Percentiles rank a stretch among this genome's conserved stretches.
phyloP scores from a whole-genome alignment of 2,113 vertebrate species.

The Falco punctatus region DNA sequence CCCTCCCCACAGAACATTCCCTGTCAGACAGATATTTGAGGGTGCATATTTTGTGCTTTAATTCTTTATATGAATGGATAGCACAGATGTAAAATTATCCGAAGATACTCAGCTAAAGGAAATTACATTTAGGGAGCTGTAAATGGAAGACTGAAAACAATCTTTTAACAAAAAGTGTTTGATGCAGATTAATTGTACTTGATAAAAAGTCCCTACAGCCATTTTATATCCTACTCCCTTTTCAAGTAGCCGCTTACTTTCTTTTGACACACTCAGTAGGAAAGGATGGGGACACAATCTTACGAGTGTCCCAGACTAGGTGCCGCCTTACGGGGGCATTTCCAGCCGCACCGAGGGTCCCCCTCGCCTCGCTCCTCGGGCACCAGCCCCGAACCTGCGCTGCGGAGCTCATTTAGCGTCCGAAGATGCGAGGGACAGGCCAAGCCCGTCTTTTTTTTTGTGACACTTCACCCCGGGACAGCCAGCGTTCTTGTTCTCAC shows the following conservation, averaged over 20 bases:
- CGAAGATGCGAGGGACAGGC: neutral
- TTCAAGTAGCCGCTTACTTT: neutral
- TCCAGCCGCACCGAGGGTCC: neutral
- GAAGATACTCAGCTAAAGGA: neutral
- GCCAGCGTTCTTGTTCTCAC: neutral
- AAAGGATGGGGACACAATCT: neutral
- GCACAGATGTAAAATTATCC: neutral
- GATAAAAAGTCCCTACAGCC: neutral
- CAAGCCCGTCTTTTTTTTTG: neutral
- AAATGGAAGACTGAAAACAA: neutral
- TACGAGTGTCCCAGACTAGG: neutral
- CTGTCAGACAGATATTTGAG: neutral
- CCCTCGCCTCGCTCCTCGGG: neutral
- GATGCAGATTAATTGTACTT: neutral
- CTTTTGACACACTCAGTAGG: neutral
- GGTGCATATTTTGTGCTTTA: neutral
- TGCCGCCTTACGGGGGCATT: neutral
- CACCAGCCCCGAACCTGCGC: neutral
- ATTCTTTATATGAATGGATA: neutral
- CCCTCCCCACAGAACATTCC: neutral
- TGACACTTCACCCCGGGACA: neutral
- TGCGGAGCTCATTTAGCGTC: neutral
- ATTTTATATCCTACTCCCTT: neutral
- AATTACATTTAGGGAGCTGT: neutral
- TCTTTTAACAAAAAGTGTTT: fast-evolving